Base-by-base conservation (phyloP, 2,797 vertebrate species). In the Trematomus bernacchii region DNA sequence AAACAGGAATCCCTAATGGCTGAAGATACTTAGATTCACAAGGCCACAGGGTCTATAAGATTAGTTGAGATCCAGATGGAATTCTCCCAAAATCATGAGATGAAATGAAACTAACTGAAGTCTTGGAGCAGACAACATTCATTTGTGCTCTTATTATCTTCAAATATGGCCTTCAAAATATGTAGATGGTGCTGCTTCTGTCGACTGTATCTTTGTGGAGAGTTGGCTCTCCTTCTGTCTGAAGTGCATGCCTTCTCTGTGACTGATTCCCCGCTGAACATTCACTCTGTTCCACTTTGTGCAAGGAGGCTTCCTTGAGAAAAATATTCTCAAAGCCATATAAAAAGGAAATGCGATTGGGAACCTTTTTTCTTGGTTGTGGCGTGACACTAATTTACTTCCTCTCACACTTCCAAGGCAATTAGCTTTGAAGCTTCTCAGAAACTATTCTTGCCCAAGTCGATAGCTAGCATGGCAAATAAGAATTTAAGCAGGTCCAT, bases 351-450 rank as follows among this genome's bases (percentile, higher is more conserved):
- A 93, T 88, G 89, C 84, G 83, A 93, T 91, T 93, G 90, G 89
- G 88, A 94, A 92, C 86, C 85, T 88, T 87, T 92, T 87, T 91
- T 88, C 84, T 85, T 92, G 91, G 89, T 91, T 90, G 84, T 94
- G 92, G 92, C 85, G 83, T 94, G 94, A 95, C 93, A 95, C 91
- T 95, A 95, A 96, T 95, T 96, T 95, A 90, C 93, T 92, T 93
- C 90, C 85, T 85, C 93, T 91, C 94, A 91, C 93, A 95, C 91
- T 94, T 95, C 93, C 93, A 95, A 95, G 91, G 93, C 94, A 95
- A 95, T 95, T 96, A 94, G 93, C 94, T 94, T 95, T 96, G 94
- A 96, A 95, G 93, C 93, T 93, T 93, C 92, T 94, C 87, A 90
- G 91, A 94, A 93, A 93, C 91, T 92, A 91, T 93, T 94, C 91